These are phyloP conservation scores for Altica lythri DNA, from an alignment of 2,888 invertebrate species.

Conservation along the genomic window DNA sequence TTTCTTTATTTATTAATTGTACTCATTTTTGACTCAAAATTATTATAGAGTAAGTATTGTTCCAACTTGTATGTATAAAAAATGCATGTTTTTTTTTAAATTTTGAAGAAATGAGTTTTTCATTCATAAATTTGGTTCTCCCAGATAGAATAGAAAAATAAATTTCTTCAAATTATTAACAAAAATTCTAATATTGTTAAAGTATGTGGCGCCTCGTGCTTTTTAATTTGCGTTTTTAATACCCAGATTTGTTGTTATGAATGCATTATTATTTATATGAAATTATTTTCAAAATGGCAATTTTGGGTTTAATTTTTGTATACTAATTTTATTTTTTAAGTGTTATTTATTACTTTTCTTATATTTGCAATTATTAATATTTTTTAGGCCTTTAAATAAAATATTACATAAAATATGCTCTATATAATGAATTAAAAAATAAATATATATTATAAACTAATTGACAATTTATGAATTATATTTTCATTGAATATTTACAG, in stretches of 20 bases:
- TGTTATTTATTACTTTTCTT: slow-evolving; percentile 43
- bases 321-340: slow-evolving; percentile 34
- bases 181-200: background rate
- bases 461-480: background rate
- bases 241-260: background rate
- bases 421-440: slow-evolving; percentile 14
- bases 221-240: slow-evolving; percentile 2
- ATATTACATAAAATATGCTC: slow-evolving; percentile 19
- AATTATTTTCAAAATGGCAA: slow-evolving; percentile 11
- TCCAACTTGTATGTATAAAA: too few species aligned
- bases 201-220: background rate
- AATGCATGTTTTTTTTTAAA: too few species aligned
- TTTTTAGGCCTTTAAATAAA: slow-evolving; percentile 36
- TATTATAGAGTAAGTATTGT: too few species aligned
- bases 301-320: slow-evolving; percentile 21
- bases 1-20: too few species aligned
- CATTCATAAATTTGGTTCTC: too few species aligned
- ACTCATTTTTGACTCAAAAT: too few species aligned
- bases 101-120: too few species aligned
- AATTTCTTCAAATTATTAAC: background rate
- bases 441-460: slow-evolving; percentile 20
- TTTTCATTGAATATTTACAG: background rate
- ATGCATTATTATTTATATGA: slow-evolving; percentile 10
- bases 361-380: slow-evolving; percentile 42
- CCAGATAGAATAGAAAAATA: slow-evolving; percentile 3